These are phyloP conservation scores for Scomberomorus guttatus DNA, from an alignment of 2,797 vertebrate genomes.

Conservation along the genomic window DNA sequence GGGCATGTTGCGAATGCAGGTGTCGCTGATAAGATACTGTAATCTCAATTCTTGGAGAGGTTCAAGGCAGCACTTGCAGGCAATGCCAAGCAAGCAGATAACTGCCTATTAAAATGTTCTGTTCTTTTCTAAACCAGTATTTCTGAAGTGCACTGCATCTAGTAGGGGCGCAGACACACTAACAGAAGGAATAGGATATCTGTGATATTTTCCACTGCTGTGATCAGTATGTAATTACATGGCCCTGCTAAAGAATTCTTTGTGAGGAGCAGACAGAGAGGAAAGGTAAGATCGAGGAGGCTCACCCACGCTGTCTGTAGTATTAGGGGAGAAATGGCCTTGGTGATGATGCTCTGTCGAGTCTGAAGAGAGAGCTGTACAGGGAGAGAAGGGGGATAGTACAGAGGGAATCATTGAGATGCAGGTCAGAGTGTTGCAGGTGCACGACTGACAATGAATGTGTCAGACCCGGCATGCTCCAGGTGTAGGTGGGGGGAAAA, in stretches of 20 bases:
- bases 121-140: constrained; percentile 54
- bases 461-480: constrained; percentile 72
- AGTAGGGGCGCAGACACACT: constrained; percentile 28
- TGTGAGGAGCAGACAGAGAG: constrained; percentile 66
- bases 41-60: constrained; percentile 48
- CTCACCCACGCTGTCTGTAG: constrained; percentile 72
- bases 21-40: constrained; percentile 53
- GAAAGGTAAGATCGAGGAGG: constrained; percentile 73
- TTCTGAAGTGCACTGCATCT: constrained; percentile 52
- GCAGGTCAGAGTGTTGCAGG: constrained; percentile 78
- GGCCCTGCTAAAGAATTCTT: constrained; percentile 68
- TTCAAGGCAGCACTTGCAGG: constrained; percentile 60
- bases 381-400: constrained; percentile 30
- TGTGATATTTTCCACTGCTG: constrained; percentile 65
- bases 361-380: constrained; percentile 62
- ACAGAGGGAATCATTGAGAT: constrained; percentile 77
- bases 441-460: constrained; percentile 75
- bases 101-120: constrained; percentile 60
- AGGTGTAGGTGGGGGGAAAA: constrained; percentile 61
- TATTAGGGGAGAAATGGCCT: constrained; percentile 81
- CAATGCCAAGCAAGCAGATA: constrained; percentile 44
- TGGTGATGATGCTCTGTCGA: constrained; percentile 71
- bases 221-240: constrained; percentile 75
- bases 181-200: constrained; percentile 62
- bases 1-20: constrained; percentile 54